These are phyloP conservation scores for Caenorhabditis sp. DNA, from an alignment of 2,888 invertebrate species.

Conservation along the genomic window DNA sequence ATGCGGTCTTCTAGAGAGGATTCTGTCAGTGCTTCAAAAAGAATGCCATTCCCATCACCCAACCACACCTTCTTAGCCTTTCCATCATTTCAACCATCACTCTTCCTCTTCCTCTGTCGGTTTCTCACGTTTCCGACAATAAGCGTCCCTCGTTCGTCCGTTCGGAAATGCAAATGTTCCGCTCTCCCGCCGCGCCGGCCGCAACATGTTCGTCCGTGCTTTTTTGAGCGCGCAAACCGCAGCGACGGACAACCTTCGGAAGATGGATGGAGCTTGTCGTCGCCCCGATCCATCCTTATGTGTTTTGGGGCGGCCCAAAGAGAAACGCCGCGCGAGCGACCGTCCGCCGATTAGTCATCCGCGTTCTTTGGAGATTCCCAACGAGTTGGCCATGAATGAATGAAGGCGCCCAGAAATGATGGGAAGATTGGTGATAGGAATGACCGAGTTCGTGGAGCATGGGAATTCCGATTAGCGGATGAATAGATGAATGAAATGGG, in stretches of 20 bases:
- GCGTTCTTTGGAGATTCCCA: slow-evolving; percentile 17
- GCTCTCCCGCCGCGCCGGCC: slow-evolving; percentile 17
- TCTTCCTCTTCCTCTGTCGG: slow-evolving; percentile 21
- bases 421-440: slow-evolving; percentile 28
- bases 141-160: slow-evolving; percentile 18
- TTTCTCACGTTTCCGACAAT: slow-evolving; percentile 53
- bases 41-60: too few relatives aligned
- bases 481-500: background rate
- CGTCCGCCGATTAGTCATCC: slow-evolving; percentile 35
- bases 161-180: slow-evolving; percentile 42
- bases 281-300: slow-evolving; percentile 28
- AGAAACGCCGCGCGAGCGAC: background rate
- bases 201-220: slow-evolving; percentile 37
- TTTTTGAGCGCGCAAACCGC: slow-evolving; percentile 13
- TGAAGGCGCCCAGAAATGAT: too few relatives aligned
- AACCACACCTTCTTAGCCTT: background rate
- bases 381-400: too few relatives aligned
- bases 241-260: slow-evolving; percentile 37
- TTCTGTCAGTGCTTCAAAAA: too few relatives aligned
- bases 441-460: slow-evolving; percentile 31
- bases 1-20: too few relatives aligned
- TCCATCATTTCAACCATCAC: background rate
- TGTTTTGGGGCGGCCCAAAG: slow-evolving; percentile 15
- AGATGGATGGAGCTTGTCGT: slow-evolving; percentile 53
- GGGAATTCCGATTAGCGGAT: slow-evolving; percentile 30